Percentiles rank a stretch among this genome's conserved stretches.
phyloP scores from a whole-genome alignment of 1,140 invertebrate genomes.

The Battus philenor region DNA sequence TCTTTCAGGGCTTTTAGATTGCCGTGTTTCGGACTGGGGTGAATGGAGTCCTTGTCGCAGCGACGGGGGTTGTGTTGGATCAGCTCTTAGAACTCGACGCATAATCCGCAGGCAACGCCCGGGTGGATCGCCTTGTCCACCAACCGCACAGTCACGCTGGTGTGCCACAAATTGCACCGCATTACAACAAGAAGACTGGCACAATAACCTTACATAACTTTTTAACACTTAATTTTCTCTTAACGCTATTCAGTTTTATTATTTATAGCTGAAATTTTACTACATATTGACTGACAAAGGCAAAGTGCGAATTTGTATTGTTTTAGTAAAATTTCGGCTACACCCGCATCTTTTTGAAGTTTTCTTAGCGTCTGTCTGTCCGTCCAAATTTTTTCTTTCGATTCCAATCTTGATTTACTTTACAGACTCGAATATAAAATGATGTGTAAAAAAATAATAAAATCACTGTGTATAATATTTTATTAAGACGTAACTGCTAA shows the following conservation, averaged over 20 bases:
- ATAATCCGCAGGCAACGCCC: constrained; percentile 84
- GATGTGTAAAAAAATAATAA: constrained; percentile 52
- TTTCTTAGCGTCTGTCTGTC: constrained; percentile 57
- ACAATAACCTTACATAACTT: constrained; percentile 62
- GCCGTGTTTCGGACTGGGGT: constrained; percentile 91
- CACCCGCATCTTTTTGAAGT: constrained; percentile 23
- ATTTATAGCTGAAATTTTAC: constrained; percentile 9
- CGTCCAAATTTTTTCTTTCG: constrained; percentile 63
- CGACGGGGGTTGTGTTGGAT: constrained; percentile 89
- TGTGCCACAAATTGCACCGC: constrained; percentile 82
- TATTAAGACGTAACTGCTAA: constrained; percentile 57
- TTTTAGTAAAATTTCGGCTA: constrained; percentile 20
- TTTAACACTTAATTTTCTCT: constrained; percentile 8
- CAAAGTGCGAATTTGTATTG: no score
- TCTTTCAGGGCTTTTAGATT: constrained; percentile 78
- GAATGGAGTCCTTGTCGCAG: constrained; percentile 90
- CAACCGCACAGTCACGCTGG: constrained; percentile 89
- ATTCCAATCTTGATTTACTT: constrained; percentile 37
- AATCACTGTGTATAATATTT: constrained; percentile 58
- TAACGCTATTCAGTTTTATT: background rate
- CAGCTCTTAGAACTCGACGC: constrained; percentile 85
- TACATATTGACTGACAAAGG: background rate
- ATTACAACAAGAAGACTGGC: constrained; percentile 50
- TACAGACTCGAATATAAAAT: constrained; percentile 44
- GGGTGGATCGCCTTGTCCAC: constrained; percentile 87